These are phyloP conservation scores for Gymnothorax reevesii DNA, from an alignment of 2,797 vertebrate species.

Conservation along the genomic window DNA sequence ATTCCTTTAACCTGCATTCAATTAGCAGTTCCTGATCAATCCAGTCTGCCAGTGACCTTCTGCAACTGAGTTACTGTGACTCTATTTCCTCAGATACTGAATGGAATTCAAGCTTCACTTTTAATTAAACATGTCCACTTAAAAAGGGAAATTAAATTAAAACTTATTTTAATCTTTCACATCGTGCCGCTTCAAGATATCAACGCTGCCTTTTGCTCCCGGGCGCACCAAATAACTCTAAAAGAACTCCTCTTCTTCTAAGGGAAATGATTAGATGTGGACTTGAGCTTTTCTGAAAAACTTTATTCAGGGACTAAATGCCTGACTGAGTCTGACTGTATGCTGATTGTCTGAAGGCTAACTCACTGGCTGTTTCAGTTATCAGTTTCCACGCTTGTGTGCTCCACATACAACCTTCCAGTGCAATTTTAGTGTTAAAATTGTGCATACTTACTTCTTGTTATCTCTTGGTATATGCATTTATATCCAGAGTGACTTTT, in stretches of 20 bases:
- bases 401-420: no score
- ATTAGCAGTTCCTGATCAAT: conserved; percentile 17
- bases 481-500: no score
- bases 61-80: conserved; percentile 24
- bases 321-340: neutral
- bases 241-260: no score
- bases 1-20: conserved; percentile 21
- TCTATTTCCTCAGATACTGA: conserved; percentile 24
- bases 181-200: conserved; percentile 24
- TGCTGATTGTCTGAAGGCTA: no score
- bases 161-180: conserved; percentile 35
- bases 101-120: conserved; percentile 35
- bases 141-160: conserved; percentile 39
- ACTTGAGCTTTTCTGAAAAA: conserved; percentile 20
- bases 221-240: no score
- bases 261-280: neutral
- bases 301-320: conserved; percentile 4
- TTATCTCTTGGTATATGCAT: no score
- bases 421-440: no score
- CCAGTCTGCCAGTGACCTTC: conserved; percentile 21
- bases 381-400: no score
- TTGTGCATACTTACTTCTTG: no score
- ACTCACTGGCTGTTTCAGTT: no score
- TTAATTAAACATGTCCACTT: conserved; percentile 39
- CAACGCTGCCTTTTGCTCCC: conserved; percentile 28